Evolutionary conservation across 2,797 vertebrate genomes (phyloP), one percentile per base, ranked within the genome.

Genomic region (Yasuhikotakia modesta): DNA sequence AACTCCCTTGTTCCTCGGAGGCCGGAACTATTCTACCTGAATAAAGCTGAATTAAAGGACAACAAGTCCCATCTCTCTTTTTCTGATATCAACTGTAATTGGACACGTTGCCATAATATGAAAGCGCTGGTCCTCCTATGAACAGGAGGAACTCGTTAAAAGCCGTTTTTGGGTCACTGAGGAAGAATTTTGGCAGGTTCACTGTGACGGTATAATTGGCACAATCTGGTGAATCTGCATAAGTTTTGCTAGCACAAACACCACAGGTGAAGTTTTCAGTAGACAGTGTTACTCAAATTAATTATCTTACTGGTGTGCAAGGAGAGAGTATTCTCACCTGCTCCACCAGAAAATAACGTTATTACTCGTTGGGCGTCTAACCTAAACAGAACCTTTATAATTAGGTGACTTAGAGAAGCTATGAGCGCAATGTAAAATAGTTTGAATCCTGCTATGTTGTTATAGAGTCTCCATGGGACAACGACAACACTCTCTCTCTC

Each of bases 1-100:
- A 86, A 83, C 78, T 70, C 76, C 11, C 79, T 68, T 19, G 24
- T 27, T 71, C 68, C 35, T 83, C 55, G 32, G 79, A 84, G 81
- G 82, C 66, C 16, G 45, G 52, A 78, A 70, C 68, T 61, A 64
- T 65, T 60, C 68, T 80, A 60, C 19, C 52, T 69, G 50, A 76
- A 72, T 66, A 65, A 74, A 81, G 71, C 46, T n/a, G 45, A 22
- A 60, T 46, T 12, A 24, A 57, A 32, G 39, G 12, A 73, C 13
- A 75, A 17, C 24, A n/a, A 63, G 30, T 22, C 69, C 16, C 24
- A 5, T 45, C 24, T 48, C 46, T 22, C 17, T 73, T 65, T 27
- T 65, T 57, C 19, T 39, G 65, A 55, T 57, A 46, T 53, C 27
- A 43, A 17, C 4, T 61, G 27, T 52, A 67, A 75, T 21, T 68